phyloP scores from a whole-genome alignment of 2,797 vertebrate species.

The Prunella strophiata region DNA sequence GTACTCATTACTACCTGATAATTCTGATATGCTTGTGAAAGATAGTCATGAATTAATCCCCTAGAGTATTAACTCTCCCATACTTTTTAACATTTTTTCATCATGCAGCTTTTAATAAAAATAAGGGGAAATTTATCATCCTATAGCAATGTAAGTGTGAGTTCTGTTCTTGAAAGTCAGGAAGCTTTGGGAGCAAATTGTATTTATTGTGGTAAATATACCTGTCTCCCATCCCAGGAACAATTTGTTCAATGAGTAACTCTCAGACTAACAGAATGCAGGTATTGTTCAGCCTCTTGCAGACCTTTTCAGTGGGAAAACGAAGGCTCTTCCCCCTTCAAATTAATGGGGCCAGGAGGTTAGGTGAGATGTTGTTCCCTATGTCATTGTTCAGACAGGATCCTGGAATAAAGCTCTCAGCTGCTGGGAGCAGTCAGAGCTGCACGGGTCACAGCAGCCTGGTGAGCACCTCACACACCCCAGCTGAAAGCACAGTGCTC shows the following conservation, averaged over 20 bases:
- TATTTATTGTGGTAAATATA: background rate
- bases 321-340: background rate
- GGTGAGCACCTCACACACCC: rapidly evolving
- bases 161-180: background rate
- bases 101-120: background rate
- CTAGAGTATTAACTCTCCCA: background rate
- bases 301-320: background rate
- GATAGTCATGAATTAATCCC: background rate
- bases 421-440: background rate
- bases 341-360: background rate
- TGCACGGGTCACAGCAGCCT: rapidly evolving
- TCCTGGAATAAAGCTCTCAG: background rate
- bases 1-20: background rate
- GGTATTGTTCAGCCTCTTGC: background rate
- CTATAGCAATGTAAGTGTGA: background rate
- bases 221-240: background rate
- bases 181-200: background rate
- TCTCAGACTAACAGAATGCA: background rate
- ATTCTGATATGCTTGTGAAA: background rate
- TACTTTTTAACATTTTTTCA: background rate
- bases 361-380: background rate
- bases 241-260: background rate
- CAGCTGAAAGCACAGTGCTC: background rate
- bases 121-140: background rate
- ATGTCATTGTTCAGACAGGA: rapidly evolving